phyloP scores from a whole-genome alignment of 2,797 vertebrate genomes.

The Chelon auratus region DNA sequence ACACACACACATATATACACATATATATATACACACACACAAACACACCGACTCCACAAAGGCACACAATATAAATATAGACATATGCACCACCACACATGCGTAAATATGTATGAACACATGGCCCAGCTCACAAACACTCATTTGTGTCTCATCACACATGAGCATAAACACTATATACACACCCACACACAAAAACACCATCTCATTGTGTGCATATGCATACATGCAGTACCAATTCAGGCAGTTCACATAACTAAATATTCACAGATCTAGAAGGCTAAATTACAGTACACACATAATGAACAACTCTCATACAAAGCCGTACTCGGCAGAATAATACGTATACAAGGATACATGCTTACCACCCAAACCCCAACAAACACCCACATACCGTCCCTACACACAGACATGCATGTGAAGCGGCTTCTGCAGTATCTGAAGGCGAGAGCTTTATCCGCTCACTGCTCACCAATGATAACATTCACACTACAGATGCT shows the following conservation, averaged over 20 bases:
- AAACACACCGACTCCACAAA: not conserved
- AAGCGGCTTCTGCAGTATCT: constrained; percentile 48
- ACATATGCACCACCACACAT: not conserved
- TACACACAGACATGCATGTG: constrained; percentile 5
- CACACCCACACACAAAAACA: not conserved
- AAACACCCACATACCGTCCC: constrained; percentile 4
- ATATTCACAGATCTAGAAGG: constrained; percentile 23
- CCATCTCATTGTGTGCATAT: constrained; percentile 7
- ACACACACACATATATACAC: not conserved
- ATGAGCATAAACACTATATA: not conserved
- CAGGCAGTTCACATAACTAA: constrained; percentile 12
- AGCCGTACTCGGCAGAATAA: constrained; percentile 5
- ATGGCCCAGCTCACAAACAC: not conserved
- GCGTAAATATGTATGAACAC: not conserved
- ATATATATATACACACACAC: not conserved
- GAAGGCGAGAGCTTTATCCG: constrained; percentile 40
- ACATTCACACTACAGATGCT: constrained; percentile 67
- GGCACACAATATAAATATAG: not conserved
- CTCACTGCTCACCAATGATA: constrained; percentile 67
- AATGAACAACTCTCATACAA: constrained; percentile 10
- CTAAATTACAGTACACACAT: constrained; percentile 11
- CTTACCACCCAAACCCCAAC: not conserved
- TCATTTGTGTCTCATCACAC: not conserved
- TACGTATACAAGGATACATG: constrained; percentile 15
- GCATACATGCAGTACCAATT: not conserved